Evolutionary conservation across 2,888 invertebrate genomes (phyloP).

Genomic region (Hirtodrosophila trivittata): DNA sequence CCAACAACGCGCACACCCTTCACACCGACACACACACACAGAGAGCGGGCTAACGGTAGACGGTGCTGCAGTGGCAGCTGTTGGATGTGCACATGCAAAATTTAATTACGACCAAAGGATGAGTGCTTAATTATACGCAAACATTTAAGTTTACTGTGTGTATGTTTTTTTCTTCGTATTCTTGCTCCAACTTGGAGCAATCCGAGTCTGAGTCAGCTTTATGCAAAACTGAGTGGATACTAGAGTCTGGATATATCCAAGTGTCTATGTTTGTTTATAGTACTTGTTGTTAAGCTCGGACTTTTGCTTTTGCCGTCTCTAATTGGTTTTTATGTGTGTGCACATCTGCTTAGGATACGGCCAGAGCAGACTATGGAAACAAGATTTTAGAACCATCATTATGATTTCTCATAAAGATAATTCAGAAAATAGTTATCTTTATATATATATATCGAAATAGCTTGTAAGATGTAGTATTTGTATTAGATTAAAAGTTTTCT

Average conservation of each 20-base stretch:
- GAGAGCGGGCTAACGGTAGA: neutral
- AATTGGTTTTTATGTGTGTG: conserved; percentile 44
- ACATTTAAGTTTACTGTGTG: conserved; percentile 82
- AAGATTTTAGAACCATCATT: neutral
- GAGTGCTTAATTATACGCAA: conserved; percentile 84
- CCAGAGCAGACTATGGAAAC: neutral
- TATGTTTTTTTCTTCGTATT: conserved; percentile 1
- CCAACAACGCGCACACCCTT: conserved; percentile 22
- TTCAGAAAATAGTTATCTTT: too few relatives aligned
- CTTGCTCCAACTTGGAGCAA: conserved; percentile 1
- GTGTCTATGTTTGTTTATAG: conserved; percentile 31
- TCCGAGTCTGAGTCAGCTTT: conserved; percentile 6
- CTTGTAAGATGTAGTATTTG: too few relatives aligned
- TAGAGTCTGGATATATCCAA: conserved; percentile 7
- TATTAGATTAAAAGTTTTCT: too few relatives aligned
- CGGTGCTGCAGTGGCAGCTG: conserved; percentile 44
- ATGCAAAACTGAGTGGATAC: conserved; percentile 8
- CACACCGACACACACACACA: neutral
- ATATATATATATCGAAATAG: too few relatives aligned
- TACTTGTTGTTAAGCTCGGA: conserved; percentile 34
- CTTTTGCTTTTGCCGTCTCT: conserved; percentile 49
- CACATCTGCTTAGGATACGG: neutral
- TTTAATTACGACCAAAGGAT: conserved; percentile 84
- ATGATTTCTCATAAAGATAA: neutral
- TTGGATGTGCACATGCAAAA: conserved; percentile 83